Base-by-base conservation (phyloP, 2,113 vertebrate species). In the Paracanthobrama guichenoti region DNA sequence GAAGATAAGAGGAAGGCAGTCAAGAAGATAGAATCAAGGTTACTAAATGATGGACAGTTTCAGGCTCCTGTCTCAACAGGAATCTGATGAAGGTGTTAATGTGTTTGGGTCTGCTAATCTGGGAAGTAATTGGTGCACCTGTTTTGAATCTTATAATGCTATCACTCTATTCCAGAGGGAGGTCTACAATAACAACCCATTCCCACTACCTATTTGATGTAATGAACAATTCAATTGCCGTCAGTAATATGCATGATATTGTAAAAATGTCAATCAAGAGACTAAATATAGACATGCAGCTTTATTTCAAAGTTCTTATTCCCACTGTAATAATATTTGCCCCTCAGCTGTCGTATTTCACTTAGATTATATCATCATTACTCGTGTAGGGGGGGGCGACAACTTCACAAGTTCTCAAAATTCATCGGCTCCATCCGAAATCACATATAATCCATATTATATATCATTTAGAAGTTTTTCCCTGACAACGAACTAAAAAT, bases 31-130 rank as follows among this genome's bases (percentile, higher is more conserved):
- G 28, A 57, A 76, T 24, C 44, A 60, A 73, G 69, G 46, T 72
- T 39, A 76, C 31, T 79, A 62, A 5, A 14, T 79, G 87, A 88
- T 69, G 84, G 87, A 83, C 84, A 85, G 39, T 12, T 75, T 60
- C 48, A 83, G 50, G 71, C 60, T 57, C 31, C 59, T 76, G 71
- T 24, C 59, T 84, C 44, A 64, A 77, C 71, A 76, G 55, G 20
- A 20, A 64, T 66, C 79, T 79, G 86, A 85, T 86, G 81, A 77
- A 66, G 35, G n/a, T 46, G 57, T 79, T 44, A 60, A 62, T 24
- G 39, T 35, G 77, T 24, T 79, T 62, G 7, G 57, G 1, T 64
- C 16, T 62, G 42, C 57, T 64, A 76, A 35, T 53, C 73, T 79
- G 46, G 57, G 31, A 78, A 62, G 44, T 64, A 28, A 62, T 62